phyloP scores from a whole-genome alignment of 2,888 invertebrate species.

The Tyria jacobaeae region DNA sequence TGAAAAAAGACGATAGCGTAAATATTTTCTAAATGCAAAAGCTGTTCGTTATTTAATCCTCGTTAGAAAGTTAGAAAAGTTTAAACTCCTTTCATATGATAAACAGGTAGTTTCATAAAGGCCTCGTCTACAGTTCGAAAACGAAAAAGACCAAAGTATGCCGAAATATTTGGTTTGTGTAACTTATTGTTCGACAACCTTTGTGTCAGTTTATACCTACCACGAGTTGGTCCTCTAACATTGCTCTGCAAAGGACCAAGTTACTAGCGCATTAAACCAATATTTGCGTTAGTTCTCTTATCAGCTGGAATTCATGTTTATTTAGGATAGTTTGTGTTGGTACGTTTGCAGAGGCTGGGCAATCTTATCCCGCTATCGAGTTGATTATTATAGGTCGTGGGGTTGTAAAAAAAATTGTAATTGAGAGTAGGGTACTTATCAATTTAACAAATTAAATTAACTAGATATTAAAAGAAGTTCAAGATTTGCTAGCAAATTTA shows the following conservation, averaged over 20 bases:
- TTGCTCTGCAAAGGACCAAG: conserved; percentile 49
- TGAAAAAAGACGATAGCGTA: neutral
- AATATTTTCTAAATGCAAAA: conserved; percentile 15
- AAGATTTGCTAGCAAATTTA: too few relatives aligned
- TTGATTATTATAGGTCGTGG: neutral
- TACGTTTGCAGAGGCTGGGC: conserved; percentile 10
- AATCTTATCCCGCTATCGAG: conserved; percentile 6
- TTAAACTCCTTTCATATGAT: conserved; percentile 44
- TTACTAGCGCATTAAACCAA: conserved; percentile 30
- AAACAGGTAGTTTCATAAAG: conserved; percentile 61
- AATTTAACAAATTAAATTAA: too few relatives aligned
- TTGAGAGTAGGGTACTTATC: too few relatives aligned
- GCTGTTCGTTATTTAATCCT: conserved; percentile 27
- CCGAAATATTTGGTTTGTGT: conserved; percentile 48
- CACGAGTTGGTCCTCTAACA: conserved; percentile 41
- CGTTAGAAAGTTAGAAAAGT: conserved; percentile 34
- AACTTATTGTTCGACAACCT: conserved; percentile 65
- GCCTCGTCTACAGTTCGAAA: conserved; percentile 63
- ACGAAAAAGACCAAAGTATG: conserved; percentile 20
- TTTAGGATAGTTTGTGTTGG: conserved; percentile 42
- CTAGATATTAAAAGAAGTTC: too few relatives aligned
- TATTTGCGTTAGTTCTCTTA: conserved; percentile 44
- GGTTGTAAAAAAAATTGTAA: neutral
- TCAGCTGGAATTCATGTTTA: conserved; percentile 40
- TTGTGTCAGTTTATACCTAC: conserved; percentile 63